Conservation (phyloP, 2,797 vertebrate genomes). For the Chrysolophus pictus region DNA sequence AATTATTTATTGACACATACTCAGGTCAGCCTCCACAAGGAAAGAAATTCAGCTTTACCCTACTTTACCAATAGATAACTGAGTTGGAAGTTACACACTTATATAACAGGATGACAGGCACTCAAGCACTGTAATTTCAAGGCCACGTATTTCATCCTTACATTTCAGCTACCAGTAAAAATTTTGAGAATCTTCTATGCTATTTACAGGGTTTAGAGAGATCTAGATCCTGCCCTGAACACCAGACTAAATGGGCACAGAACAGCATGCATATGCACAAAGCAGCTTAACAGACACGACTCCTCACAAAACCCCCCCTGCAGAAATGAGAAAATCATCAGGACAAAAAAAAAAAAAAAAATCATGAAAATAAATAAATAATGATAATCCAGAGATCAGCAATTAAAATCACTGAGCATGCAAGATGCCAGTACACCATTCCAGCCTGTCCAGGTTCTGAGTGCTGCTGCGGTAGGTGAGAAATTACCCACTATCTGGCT, state of each 20-base stretch:
- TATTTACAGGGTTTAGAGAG: neutral
- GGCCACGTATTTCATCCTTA: neutral
- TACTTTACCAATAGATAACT: neutral
- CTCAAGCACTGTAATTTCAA: neutral
- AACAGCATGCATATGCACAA: neutral
- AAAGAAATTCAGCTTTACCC: neutral
- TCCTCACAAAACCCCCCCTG: neutral
- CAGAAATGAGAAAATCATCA: neutral
- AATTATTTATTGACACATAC: neutral
- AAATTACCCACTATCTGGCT: neutral
- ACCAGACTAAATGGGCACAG: neutral
- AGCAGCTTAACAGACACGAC: neutral
- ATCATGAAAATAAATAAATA: neutral
- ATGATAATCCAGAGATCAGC: neutral
- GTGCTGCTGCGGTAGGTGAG: neutral
- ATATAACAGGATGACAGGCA: fast-evolving
- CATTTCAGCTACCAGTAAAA: neutral
- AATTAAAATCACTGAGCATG: neutral
- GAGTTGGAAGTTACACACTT: neutral
- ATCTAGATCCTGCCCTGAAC: neutral
- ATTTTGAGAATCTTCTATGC: neutral
- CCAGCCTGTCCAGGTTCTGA: neutral
- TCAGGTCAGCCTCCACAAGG: neutral
- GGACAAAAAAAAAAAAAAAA: neutral
- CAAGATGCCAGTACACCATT: neutral